Evolutionary conservation across 2,888 invertebrate species (phyloP), one percentile per base, ranked within the genome.

Genomic region (Yponomeuta plumbellus): DNA sequence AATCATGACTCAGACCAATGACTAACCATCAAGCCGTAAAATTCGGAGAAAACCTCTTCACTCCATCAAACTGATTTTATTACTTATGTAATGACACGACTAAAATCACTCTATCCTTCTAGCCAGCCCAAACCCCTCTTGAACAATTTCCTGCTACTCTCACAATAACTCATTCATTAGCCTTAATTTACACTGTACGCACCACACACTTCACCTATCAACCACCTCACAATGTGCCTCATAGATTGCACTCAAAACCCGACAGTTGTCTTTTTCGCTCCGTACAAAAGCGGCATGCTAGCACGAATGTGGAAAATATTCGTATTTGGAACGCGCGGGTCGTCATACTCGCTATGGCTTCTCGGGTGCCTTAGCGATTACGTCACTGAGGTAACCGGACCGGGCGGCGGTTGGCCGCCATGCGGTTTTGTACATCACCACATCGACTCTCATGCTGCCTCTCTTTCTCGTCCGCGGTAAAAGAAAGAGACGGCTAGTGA

Each of bases 121-220:
- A 17, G 44, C 17, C 5, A 52, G 44, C 44, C 44, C 8, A 8
- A 34, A 34, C 44, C 17, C 17, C 44, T 13, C 17, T 52, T 52
- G 44, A 88, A 88, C 84, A 85, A 88, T 87, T 86, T 89, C 88
- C 90, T 87, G 88, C 86, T 83, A 8, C 80, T 79, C 79, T 79
- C 76, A 84, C 88, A 88, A 89, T 87, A 23, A 86, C 82, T 84
- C 88, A 89, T 90, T 89, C 89, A 90, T 90, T 90, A 88, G 80
- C 86, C 86, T 86, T 88, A 89, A 90, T 89, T 88, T 86, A 88
- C 87, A 81, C 85, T 86, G 76, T 83, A 85, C 84, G 81, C 84
- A 84, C 83, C 83, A 21, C 65, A 65, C 65, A 34, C 8, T 77
- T 77, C 71, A 74, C 72, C 72, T 74, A 77, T 75, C 75, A 75